Evolutionary conservation across 2,888 invertebrate species (phyloP).

Genomic region (Anthrax anthrax): DNA sequence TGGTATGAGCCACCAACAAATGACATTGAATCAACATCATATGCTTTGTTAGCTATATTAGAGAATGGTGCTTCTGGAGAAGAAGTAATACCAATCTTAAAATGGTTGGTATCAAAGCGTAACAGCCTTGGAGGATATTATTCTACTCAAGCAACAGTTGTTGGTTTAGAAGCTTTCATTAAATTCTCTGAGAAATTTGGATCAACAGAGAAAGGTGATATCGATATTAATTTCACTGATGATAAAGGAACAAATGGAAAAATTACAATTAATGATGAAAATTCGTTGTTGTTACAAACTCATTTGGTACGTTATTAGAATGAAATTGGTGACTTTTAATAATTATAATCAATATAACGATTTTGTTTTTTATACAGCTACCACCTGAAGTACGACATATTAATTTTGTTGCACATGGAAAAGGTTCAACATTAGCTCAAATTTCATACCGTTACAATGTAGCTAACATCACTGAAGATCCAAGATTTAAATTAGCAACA

Average conservation of each 20-base stretch:
- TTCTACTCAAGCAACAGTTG: conserved; percentile 66
- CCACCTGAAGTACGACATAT: conserved; percentile 41
- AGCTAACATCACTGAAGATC: conserved; percentile 77
- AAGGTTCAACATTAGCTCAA: conserved; percentile 63
- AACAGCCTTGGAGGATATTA: conserved; percentile 56
- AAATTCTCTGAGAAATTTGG: conserved; percentile 42
- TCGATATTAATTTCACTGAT: conserved; percentile 21
- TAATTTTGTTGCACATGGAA: conserved; percentile 62
- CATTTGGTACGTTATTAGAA: conserved; percentile 55
- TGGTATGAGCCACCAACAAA: conserved; percentile 48
- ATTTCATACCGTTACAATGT: conserved; percentile 69
- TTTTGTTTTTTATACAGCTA: conserved; percentile 14
- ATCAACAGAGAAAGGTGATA: conserved; percentile 18
- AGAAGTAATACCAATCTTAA: conserved; percentile 40
- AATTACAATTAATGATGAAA: conserved; percentile 49
- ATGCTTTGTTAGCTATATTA: conserved; percentile 60
- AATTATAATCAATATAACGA: not conserved
- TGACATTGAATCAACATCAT: conserved; percentile 72
- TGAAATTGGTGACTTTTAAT: not conserved
- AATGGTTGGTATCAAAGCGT: conserved; percentile 58
- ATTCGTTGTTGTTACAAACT: conserved; percentile 69
- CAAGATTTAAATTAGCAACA: conserved; percentile 73
- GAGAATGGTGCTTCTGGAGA: conserved; percentile 29
- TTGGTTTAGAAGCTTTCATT: conserved; percentile 56
- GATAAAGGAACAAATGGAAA: conserved; percentile 16